Evolutionary conservation across 64 coral and sea anemone genomes (phyloP).

Genomic region (Actinia equina): DNA sequence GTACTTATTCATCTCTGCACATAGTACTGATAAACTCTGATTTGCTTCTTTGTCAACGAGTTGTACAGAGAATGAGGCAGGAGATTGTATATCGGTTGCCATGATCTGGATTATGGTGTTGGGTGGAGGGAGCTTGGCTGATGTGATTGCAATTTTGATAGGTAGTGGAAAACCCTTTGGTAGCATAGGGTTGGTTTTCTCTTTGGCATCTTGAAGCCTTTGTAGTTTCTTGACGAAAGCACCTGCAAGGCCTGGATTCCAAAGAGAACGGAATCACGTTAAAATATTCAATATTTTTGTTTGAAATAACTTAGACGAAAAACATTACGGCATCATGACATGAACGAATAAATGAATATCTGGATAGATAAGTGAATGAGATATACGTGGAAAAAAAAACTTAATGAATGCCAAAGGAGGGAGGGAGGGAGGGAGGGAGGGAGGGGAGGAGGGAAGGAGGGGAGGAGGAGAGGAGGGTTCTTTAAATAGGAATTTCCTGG

Average conservation of each 20-base stretch:
- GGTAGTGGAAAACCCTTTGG: not conserved
- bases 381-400: no score
- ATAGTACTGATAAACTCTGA: conserved; percentile 9
- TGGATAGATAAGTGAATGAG: no score
- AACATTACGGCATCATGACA: no score
- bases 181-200: not conserved
- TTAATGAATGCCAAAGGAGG: no score
- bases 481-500: no score
- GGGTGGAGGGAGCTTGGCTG: not conserved
- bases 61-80: conserved; percentile 14
- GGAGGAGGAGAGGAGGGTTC: no score
- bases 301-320: no score
- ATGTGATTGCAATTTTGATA: not conserved
- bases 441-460: no score
- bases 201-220: not conserved
- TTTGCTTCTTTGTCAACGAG: not conserved
- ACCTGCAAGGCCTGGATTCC: conserved; percentile 55
- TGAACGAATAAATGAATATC: no score
- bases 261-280: not conserved
- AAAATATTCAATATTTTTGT: no score
- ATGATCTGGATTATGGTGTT: not conserved
- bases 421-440: no score
- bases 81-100: conserved; percentile 27
- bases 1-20: conserved; percentile 37
- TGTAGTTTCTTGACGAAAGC: conserved; percentile 31